Evolutionary conservation across 2,113 vertebrate species (phyloP).

Genomic region (Dinomys branickii): DNA sequence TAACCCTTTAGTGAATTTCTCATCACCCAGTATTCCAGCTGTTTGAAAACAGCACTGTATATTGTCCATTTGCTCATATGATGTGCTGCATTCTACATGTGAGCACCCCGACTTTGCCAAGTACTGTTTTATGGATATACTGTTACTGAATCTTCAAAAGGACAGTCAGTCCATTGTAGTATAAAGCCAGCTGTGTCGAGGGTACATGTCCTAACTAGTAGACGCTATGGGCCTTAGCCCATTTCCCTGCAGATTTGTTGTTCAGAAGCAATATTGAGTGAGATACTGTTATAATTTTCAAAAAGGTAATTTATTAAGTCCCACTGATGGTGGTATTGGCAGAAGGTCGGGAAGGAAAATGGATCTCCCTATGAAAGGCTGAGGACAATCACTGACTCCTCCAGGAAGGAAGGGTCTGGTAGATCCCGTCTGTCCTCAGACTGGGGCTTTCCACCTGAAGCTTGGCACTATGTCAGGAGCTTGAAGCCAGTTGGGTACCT

Average conservation of each 20-base stretch:
- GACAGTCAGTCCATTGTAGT: background rate
- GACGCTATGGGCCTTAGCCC: background rate
- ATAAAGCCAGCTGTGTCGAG: background rate
- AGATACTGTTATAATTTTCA: background rate
- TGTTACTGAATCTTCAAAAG: background rate
- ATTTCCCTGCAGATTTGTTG: background rate
- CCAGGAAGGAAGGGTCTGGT: background rate
- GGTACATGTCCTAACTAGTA: background rate
- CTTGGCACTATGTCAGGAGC: background rate
- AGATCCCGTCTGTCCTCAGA: background rate
- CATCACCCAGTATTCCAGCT: background rate
- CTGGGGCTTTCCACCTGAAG: background rate
- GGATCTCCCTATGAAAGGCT: background rate
- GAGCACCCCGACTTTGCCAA: background rate
- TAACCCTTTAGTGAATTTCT: background rate
- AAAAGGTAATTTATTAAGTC: background rate
- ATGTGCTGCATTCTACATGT: background rate
- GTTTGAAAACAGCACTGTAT: background rate
- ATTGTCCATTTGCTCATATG: background rate
- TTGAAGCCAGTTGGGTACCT: background rate
- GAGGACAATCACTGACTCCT: background rate
- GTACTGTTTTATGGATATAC: background rate
- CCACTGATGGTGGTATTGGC: background rate
- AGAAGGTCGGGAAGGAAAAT: background rate
- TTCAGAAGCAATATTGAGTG: conserved; percentile 19